Evolutionary conservation across 2,888 invertebrate genomes (phyloP), one percentile per base, ranked within the genome.

Genomic region (Sericinus montela): DNA sequence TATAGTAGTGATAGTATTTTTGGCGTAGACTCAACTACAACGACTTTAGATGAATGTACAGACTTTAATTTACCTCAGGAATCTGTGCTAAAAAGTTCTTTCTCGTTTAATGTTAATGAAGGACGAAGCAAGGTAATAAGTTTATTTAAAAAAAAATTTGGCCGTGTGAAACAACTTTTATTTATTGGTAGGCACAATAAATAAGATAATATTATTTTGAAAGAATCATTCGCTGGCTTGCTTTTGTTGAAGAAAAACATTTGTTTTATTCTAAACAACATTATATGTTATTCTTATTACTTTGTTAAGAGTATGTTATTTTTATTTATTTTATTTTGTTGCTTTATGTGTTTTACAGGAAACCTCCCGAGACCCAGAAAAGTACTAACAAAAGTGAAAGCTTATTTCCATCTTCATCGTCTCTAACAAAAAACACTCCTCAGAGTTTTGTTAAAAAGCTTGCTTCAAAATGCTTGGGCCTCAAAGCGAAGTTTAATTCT

Each of bases 261-360:
- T 45, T 30, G 43, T 13, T 30, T 44, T 46, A 41, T 58, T 59
- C 57, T 62, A 63, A 67, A 19, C 5, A 19, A 19, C 19, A 25
- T 8, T 5, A 8, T 2, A 25, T 25, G 1, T 25, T 4, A 8
- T 25, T 4, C 1, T 6, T 25, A 25, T 8, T 25, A 25, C 35
- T 43, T 34, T 41, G 30, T 42, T 38, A 38, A 37, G 32, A 46
- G 45, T 19, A 44, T 29, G 46, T 48, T 45, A 44, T 43, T 55
- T 51, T 67, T 67, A 71, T 67, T 49, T 49, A 45, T 45, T 30
- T 48, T 44, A 45, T 45, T 48, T 76, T 77, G 71, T 77, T 75
- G 80, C 78, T 82, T 79, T 82, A 82, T 84, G 73, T 86, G 78
- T 84, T 86, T 88, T 87, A 72, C 88, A 88, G 88, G 87, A 82